These are phyloP conservation scores for Brevimyrus niger DNA, from an alignment of 2,113 vertebrate species.

Conservation along the genomic window DNA sequence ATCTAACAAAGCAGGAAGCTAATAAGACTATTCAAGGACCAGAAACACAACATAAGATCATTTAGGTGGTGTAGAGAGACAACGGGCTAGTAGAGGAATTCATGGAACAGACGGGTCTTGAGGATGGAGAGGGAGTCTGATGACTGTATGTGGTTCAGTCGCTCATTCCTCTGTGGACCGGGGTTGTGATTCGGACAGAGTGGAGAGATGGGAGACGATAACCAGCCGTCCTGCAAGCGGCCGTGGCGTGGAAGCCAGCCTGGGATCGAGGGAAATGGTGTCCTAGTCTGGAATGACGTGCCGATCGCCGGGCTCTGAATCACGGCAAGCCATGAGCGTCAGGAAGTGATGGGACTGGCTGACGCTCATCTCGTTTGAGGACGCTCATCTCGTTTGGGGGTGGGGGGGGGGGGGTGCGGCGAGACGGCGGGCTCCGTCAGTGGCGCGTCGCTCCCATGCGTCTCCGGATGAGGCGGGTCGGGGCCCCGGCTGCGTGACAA, in stretches of 20 bases:
- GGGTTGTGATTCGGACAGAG: background rate
- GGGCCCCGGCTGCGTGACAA: conserved; percentile 39
- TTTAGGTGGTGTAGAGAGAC: background rate
- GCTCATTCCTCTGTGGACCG: background rate
- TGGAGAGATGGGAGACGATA: background rate
- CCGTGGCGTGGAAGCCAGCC: background rate
- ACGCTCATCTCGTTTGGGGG: background rate
- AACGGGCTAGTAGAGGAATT: background rate
- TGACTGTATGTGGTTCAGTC: background rate
- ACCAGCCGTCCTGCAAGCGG: background rate
- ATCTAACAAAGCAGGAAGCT: background rate
- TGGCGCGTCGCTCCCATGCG: conserved; percentile 12
- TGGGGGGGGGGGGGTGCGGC: background rate
- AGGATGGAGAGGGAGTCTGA: background rate
- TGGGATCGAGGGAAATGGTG: background rate
- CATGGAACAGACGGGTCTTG: background rate
- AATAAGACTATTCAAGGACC: background rate
- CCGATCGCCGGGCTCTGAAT: background rate
- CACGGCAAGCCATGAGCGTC: background rate
- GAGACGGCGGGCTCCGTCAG: conserved; percentile 16
- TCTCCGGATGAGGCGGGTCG: conserved; percentile 27
- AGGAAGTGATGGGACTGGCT: conserved; percentile 2
- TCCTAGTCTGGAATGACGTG: background rate
- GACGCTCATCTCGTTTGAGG: background rate
- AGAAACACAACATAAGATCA: background rate